These are phyloP conservation scores for Micropterix aruncella DNA, from an alignment of 2,888 invertebrate species.

Conservation along the genomic window DNA sequence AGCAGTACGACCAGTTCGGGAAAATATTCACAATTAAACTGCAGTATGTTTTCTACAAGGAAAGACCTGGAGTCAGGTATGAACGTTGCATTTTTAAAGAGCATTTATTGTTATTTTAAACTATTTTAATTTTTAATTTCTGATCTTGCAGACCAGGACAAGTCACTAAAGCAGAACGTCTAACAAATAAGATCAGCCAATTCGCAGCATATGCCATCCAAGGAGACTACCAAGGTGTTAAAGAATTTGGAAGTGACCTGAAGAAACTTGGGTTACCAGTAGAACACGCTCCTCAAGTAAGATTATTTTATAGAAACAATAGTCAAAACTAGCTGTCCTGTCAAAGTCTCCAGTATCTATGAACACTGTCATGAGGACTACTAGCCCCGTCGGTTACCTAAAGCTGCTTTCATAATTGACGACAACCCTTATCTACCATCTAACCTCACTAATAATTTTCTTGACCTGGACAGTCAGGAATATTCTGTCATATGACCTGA, in stretches of 20 bases:
- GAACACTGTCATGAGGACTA: too few species aligned
- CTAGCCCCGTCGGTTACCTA: too few species aligned
- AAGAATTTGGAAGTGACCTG: slow-evolving; percentile 85
- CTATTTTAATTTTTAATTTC: background rate
- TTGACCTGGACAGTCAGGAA: too few species aligned
- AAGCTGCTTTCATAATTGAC: too few species aligned
- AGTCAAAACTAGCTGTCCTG: background rate
- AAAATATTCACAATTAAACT: slow-evolving; percentile 97
- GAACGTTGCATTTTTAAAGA: background rate
- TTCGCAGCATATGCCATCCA: slow-evolving; percentile 90
- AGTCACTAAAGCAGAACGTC: slow-evolving; percentile 83
- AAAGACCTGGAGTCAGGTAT: slow-evolving; percentile 77
- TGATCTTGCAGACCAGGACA: slow-evolving; percentile 87
- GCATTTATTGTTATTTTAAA: background rate
- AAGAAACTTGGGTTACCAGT: slow-evolving; percentile 90
- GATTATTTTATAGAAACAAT: slow-evolving; percentile 2
- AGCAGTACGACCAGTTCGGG: slow-evolving; percentile 97
- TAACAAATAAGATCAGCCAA: slow-evolving; percentile 82
- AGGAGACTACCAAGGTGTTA: slow-evolving; percentile 85
- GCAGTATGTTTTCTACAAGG: slow-evolving; percentile 97
- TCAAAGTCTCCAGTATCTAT: too few species aligned
- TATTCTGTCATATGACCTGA: too few species aligned
- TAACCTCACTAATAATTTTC: too few species aligned
- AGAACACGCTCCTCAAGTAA: slow-evolving; percentile 89
- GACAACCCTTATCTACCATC: too few species aligned